These are phyloP conservation scores for Rhinoderma darwinii DNA, from an alignment of 2,113 vertebrate genomes.

Conservation along the genomic window DNA sequence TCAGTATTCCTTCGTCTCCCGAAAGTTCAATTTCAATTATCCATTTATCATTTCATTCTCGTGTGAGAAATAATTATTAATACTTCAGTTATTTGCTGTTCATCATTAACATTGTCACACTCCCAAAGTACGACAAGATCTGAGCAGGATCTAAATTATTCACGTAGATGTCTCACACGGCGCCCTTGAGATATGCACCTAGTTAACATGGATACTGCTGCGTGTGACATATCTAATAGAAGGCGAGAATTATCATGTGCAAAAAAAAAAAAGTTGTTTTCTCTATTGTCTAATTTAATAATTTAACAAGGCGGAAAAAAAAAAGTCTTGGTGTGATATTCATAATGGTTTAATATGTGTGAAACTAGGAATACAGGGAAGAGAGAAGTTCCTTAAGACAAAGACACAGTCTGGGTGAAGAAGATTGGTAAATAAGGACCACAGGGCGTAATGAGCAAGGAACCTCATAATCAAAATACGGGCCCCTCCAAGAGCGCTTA, in stretches of 20 bases:
- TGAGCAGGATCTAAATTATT: constrained; percentile 47
- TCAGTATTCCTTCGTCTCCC: not conserved
- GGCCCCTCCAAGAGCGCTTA: too few relatives aligned
- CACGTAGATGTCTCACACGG: constrained; percentile 28
- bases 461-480: not conserved
- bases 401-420: not conserved
- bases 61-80: constrained; percentile 34
- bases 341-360: constrained; percentile 15
- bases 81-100: constrained; percentile 37
- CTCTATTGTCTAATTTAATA: constrained; percentile 37
- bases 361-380: not conserved
- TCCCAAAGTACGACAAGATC: constrained; percentile 33
- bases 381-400: not conserved
- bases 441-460: not conserved
- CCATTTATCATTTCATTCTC: constrained; percentile 25
- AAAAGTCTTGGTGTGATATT: not conserved
- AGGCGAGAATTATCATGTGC: constrained; percentile 15
- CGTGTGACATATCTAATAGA: constrained; percentile 35
- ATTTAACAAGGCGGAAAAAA: constrained; percentile 28
- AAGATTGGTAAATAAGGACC: not conserved
- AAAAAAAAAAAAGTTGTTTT: constrained; percentile 17
- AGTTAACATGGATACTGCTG: constrained; percentile 37
- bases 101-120: constrained; percentile 41
- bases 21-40: constrained; percentile 31
- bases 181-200: constrained; percentile 45